Percentiles rank a stretch among this genome's conserved stretches.
These are phyloP conservation scores for Malachius bipustulatus DNA, from an alignment of 2,888 invertebrate species.

Conservation along the genomic window DNA sequence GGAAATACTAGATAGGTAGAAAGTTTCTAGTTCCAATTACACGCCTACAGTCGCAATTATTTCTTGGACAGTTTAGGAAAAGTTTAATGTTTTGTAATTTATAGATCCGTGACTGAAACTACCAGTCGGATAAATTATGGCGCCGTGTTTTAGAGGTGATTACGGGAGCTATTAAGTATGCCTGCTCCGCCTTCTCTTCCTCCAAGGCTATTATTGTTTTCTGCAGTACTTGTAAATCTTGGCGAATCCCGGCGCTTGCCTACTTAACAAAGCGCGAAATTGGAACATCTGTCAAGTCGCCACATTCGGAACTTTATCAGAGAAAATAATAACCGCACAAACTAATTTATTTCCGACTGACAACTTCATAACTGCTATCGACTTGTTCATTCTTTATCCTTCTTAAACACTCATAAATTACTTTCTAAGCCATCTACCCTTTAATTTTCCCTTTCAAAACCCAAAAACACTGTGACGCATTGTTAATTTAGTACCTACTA, in stretches of 20 bases:
- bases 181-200: background rate
- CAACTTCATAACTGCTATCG: too few relatives aligned
- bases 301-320: too few relatives aligned
- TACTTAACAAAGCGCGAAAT: background rate
- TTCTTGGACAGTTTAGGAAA: conserved; percentile 34
- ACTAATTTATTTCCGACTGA: too few relatives aligned
- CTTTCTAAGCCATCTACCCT: too few relatives aligned
- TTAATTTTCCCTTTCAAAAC: too few relatives aligned
- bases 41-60: conserved; percentile 34
- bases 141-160: conserved; percentile 26
- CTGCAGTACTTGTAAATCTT: conserved; percentile 1
- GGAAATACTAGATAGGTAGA: conserved; percentile 9
- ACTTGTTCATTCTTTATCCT: too few relatives aligned
- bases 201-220: background rate
- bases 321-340: too few relatives aligned
- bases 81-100: conserved; percentile 34
- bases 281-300: conserved; percentile 3
- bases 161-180: conserved; percentile 23
- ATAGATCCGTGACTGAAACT: conserved; percentile 29
- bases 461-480: too few relatives aligned
- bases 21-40: conserved; percentile 27
- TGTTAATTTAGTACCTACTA: too few relatives aligned
- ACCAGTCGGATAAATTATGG: conserved; percentile 27
- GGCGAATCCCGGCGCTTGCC: background rate
- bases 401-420: too few relatives aligned